phyloP scores from a whole-genome alignment of 2,797 vertebrate species.

The Pseudotriccus pelzelni region DNA sequence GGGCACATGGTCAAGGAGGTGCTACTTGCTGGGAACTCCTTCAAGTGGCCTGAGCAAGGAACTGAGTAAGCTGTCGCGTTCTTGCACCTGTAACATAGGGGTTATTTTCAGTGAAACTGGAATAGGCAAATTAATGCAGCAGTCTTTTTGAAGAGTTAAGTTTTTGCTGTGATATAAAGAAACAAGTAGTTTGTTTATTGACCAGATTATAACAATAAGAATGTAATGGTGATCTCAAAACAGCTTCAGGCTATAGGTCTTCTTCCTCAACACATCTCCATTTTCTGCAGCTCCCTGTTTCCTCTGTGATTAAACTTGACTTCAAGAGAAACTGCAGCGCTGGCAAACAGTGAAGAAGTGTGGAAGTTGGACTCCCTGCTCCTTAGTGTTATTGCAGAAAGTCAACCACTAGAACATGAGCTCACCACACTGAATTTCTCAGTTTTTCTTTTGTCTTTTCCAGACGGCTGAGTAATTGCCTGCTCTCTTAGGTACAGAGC shows the following conservation, averaged over 20 bases:
- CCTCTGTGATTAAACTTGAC: not conserved
- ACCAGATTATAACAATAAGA: not conserved
- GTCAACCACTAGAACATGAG: not conserved
- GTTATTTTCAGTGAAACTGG: not conserved
- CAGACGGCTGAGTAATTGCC: constrained; percentile 10
- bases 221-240: not conserved
- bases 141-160: not conserved
- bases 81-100: not conserved
- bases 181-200: not conserved
- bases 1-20: not conserved
- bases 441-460: constrained; percentile 46
- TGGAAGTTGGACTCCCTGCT: not conserved
- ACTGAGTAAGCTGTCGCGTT: not conserved
- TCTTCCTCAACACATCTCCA: not conserved
- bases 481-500: not conserved
- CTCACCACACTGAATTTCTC: not conserved
- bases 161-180: not conserved
- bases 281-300: not conserved
- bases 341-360: not conserved
- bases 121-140: not conserved
- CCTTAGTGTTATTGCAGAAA: not conserved
- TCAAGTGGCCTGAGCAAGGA: not conserved
- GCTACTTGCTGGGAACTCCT: not conserved
- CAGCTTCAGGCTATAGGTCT: not conserved
- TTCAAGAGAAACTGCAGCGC: not conserved